phyloP scores from a whole-genome alignment of 2,113 vertebrate species.

The Thamnophis sirtalis region DNA sequence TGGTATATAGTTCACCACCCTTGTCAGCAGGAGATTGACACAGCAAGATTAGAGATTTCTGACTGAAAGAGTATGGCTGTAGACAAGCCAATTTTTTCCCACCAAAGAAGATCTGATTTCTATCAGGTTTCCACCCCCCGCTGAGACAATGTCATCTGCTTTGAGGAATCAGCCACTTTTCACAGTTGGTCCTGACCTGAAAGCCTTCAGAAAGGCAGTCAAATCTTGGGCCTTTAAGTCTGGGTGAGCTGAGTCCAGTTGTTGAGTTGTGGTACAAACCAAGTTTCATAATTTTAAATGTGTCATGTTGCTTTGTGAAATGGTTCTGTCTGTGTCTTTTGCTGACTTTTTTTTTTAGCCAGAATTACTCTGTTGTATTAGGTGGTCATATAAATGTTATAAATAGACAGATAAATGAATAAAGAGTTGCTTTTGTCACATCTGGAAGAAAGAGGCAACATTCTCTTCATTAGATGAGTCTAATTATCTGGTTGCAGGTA shows the following conservation, averaged over 20 bases:
- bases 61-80: not conserved
- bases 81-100: not conserved
- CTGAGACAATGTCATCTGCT: not conserved
- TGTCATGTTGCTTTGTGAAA: not conserved
- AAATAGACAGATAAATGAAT: not conserved
- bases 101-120: not conserved
- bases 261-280: not conserved
- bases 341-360: not conserved
- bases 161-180: not conserved
- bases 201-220: not conserved
- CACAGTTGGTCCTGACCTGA: not conserved
- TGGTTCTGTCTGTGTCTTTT: not conserved
- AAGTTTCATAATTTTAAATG: not conserved
- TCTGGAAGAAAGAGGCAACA: not conserved
- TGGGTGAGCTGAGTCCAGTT: not conserved
- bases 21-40: not conserved
- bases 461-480: not conserved
- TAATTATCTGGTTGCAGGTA: not conserved
- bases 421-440: not conserved
- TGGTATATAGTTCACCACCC: not conserved
- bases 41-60: not conserved
- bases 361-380: not conserved
- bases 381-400: not conserved
- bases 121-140: not conserved
- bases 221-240: not conserved